Conservation (phyloP, 2,888 invertebrate genomes). For the Ceratothoa steindachneri region DNA sequence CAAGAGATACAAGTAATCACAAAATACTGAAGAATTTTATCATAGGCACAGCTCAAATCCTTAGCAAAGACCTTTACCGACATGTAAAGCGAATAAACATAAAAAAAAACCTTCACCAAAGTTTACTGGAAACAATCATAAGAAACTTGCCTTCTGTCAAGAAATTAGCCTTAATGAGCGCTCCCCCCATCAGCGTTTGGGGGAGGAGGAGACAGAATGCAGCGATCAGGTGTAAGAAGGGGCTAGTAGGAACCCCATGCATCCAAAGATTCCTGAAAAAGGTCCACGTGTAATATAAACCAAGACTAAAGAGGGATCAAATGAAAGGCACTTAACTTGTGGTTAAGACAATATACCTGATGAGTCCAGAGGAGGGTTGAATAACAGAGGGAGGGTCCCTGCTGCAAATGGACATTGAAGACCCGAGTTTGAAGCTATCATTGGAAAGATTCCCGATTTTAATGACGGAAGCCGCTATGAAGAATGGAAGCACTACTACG, state of each 20-base stretch:
- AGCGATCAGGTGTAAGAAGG: constrained; percentile 56
- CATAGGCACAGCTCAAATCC: too few species aligned
- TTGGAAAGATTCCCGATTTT: constrained; percentile 67
- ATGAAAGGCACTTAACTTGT: too few species aligned
- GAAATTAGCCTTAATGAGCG: constrained; percentile 56
- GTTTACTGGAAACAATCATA: too few species aligned
- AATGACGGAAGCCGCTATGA: constrained; percentile 54
- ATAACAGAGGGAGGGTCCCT: constrained; percentile 40
- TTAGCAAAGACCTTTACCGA: too few species aligned
- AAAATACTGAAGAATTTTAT: too few species aligned
- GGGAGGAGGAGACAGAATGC: constrained; percentile 57
- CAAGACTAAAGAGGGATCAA: too few species aligned
- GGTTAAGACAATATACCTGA: constrained; percentile 28
- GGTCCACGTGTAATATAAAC: background rate
- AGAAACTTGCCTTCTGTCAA: constrained; percentile 51
- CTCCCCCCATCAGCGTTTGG: constrained; percentile 56
- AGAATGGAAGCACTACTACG: constrained; percentile 70
- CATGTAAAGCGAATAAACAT: too few species aligned
- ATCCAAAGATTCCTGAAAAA: constrained; percentile 53
- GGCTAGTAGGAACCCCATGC: constrained; percentile 57
- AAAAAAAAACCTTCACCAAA: too few species aligned
- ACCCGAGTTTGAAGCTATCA: constrained; percentile 76
- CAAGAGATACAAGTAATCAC: too few species aligned
- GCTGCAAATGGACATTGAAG: constrained; percentile 62
- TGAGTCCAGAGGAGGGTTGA: constrained; percentile 23